Conservation (phyloP, 2,888 invertebrate species). For the Gryllus longicercus region DNA sequence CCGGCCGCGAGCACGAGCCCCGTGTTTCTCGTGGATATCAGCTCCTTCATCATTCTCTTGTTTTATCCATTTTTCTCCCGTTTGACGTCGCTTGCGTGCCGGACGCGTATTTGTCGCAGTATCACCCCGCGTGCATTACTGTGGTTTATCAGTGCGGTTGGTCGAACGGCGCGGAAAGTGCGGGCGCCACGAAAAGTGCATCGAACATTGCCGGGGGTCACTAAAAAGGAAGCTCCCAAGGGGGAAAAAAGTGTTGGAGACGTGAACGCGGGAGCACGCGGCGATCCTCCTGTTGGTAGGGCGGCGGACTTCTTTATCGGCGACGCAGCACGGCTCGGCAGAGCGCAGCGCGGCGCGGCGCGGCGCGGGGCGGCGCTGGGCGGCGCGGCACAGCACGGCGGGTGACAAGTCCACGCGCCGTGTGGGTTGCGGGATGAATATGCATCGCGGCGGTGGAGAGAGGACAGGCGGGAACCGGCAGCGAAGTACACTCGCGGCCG, state of each 20-base stretch:
- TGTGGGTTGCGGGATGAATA: conserved; percentile 6
- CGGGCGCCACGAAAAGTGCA: background rate
- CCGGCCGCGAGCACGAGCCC: no score
- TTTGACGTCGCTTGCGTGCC: no score
- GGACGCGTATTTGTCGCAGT: background rate
- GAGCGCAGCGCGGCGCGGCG: background rate
- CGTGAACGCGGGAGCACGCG: conserved; percentile 6
- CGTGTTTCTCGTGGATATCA: no score
- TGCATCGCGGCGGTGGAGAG: background rate
- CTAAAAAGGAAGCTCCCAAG: background rate
- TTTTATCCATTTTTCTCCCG: no score
- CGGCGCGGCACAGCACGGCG: background rate
- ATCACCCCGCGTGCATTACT: background rate
- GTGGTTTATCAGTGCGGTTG: background rate
- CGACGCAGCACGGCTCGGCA: background rate
- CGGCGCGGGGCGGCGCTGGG: background rate
- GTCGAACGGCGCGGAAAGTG: background rate
- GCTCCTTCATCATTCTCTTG: no score
- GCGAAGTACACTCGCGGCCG: background rate
- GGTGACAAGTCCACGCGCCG: background rate
- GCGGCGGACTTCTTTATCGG: background rate
- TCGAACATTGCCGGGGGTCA: background rate
- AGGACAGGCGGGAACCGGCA: no score
- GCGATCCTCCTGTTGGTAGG: background rate
- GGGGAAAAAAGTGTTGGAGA: background rate